Conservation (phyloP, 2,797 vertebrate species). For the Pipistrellus pipistrellus region DNA sequence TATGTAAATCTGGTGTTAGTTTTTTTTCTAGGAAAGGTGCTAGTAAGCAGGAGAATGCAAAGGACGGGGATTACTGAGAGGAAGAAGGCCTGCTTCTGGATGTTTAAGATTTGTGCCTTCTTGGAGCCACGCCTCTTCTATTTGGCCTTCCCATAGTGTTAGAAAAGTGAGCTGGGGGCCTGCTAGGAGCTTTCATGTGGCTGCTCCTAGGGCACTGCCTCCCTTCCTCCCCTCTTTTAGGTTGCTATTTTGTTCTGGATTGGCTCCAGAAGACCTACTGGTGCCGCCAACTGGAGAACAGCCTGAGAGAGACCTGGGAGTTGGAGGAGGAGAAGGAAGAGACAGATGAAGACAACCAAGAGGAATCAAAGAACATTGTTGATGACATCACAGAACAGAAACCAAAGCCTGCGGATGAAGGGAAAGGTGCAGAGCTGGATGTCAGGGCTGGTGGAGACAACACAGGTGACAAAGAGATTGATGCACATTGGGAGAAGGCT, state of each 20-base stretch:
- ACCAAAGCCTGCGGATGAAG: constrained; percentile 47
- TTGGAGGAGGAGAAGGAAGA: constrained; percentile 88
- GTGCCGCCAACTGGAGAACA: constrained; percentile 94
- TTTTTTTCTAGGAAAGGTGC: constrained; percentile 43
- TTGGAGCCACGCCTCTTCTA: constrained; percentile 26
- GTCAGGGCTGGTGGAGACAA: constrained; percentile 63
- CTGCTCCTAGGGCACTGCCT: neutral
- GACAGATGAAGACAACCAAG: constrained; percentile 77
- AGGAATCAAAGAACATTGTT: constrained; percentile 62
- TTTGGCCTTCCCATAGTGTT: constrained; percentile 26
- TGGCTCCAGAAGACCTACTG: constrained; percentile 97
- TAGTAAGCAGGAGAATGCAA: constrained; percentile 52
- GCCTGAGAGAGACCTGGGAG: constrained; percentile 90
- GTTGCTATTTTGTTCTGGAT: constrained; percentile 93
- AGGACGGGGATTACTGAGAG: constrained; percentile 1
- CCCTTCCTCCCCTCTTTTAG: constrained; percentile 78
- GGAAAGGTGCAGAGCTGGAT: constrained; percentile 66
- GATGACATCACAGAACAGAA: constrained; percentile 63
- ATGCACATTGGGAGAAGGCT: constrained; percentile 76
- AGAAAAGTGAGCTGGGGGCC: neutral
- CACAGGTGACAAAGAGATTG: constrained; percentile 64
- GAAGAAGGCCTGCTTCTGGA: neutral
- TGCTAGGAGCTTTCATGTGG: neutral
- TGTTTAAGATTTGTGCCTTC: constrained; percentile 58
- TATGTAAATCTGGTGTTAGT: constrained; percentile 38